These are phyloP conservation scores for Epinephelus cyanopodus DNA, from an alignment of 2,113 vertebrate genomes.

Conservation along the genomic window DNA sequence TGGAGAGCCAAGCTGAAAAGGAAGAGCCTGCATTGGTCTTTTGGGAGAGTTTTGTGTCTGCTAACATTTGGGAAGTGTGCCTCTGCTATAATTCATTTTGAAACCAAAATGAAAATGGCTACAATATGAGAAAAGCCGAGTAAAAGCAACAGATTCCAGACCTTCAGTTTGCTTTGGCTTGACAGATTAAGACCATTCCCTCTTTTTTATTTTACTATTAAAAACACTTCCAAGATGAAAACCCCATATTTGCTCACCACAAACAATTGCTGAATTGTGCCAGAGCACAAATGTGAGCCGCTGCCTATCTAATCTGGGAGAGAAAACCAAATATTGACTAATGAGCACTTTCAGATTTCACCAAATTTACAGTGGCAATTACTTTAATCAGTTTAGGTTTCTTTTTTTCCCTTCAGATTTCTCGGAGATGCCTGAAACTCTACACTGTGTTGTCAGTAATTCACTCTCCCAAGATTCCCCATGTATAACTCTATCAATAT, in stretches of 20 bases:
- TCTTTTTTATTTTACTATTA: conserved; percentile 74
- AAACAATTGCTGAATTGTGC: conserved; percentile 63
- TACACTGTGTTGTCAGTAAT: conserved; percentile 39
- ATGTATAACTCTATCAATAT: conserved; percentile 27
- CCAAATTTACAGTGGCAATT: conserved; percentile 67
- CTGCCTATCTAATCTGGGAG: conserved; percentile 56
- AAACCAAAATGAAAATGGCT: conserved; percentile 78
- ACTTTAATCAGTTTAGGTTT: conserved; percentile 51
- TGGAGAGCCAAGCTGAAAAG: conserved; percentile 68
- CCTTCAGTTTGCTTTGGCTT: conserved; percentile 80
- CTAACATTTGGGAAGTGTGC: conserved; percentile 73
- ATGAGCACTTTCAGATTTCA: conserved; percentile 64
- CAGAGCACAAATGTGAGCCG: conserved; percentile 55
- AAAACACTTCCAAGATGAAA: conserved; percentile 70
- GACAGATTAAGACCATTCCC: conserved; percentile 60
- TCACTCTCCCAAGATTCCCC: conserved; percentile 29
- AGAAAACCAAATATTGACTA: conserved; percentile 73
- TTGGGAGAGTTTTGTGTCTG: conserved; percentile 66
- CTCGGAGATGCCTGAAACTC: conserved; percentile 35
- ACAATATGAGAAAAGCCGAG: conserved; percentile 69
- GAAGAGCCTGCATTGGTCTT: conserved; percentile 60
- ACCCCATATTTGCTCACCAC: conserved; percentile 53
- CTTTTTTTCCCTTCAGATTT: conserved; percentile 23
- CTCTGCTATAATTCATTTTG: conserved; percentile 77
- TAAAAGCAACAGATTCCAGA: conserved; percentile 69